phyloP scores from a whole-genome alignment of 2,113 vertebrate species.

The Leptobrachium ailaonicum region DNA sequence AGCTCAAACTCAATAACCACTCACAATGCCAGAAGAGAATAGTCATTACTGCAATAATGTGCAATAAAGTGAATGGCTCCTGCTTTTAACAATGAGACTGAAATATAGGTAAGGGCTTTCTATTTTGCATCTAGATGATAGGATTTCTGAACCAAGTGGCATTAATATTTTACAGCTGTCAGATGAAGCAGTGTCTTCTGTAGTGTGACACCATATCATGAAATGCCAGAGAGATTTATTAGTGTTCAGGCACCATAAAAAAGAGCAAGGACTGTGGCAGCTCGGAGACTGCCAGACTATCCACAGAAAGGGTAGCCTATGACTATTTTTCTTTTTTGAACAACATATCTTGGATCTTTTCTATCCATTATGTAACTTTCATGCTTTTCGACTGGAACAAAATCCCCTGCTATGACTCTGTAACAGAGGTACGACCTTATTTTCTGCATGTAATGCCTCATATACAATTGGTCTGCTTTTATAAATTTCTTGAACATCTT shows the following conservation, averaged over 20 bases:
- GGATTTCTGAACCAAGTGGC: constrained; percentile 19
- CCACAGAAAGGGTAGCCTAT: constrained; percentile 20
- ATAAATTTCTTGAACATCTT: no score
- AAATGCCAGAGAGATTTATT: constrained; percentile 44
- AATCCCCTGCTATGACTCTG: not conserved
- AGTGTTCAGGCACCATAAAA: constrained; percentile 41
- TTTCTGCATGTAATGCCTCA: not conserved
- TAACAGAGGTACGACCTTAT: not conserved
- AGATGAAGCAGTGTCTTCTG: constrained; percentile 33
- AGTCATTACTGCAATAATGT: not conserved
- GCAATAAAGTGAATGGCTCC: not conserved
- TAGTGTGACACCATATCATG: constrained; percentile 45
- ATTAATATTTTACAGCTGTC: constrained; percentile 42
- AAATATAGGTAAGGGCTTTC: constrained; percentile 27
- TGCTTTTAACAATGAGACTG: not conserved
- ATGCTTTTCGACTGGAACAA: constrained; percentile 26
- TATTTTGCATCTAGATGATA: constrained; percentile 31
- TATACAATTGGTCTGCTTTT: no score
- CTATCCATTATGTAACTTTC: constrained; percentile 11
- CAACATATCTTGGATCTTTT: constrained; percentile 15
- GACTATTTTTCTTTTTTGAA: constrained; percentile 15
- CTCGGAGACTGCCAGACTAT: constrained; percentile 1
- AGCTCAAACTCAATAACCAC: no score
- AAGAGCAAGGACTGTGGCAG: constrained; percentile 25
- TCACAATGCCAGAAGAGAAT: no score